These are phyloP conservation scores for Caenorhabditis sp. DNA, from an alignment of 2,888 invertebrate genomes.

Conservation along the genomic window DNA sequence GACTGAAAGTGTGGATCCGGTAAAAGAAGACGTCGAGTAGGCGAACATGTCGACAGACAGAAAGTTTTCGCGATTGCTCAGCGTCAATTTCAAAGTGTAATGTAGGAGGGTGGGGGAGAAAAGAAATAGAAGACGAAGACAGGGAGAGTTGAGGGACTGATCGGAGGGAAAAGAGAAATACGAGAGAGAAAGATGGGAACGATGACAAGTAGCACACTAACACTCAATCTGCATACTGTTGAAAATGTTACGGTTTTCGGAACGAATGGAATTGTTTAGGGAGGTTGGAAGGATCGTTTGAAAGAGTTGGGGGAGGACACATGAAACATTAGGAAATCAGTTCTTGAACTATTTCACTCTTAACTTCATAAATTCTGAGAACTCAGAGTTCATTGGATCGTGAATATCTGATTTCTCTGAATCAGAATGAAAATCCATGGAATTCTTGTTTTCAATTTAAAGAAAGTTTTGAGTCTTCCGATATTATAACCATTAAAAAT, in stretches of 20 bases:
- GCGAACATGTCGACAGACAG: conserved; percentile 35
- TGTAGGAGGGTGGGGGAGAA: conserved; percentile 26
- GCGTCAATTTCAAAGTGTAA: conserved; percentile 48
- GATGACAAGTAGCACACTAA: conserved; percentile 24
- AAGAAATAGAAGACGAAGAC: conserved; percentile 31
- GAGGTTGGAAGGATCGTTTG: not conserved
- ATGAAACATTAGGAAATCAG: no score
- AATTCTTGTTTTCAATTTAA: no score
- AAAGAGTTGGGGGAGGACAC: not conserved
- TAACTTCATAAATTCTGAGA: no score
- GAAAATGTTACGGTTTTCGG: conserved; percentile 25
- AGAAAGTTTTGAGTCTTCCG: no score
- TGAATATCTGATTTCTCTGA: no score
- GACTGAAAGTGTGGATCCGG: conserved; percentile 52
- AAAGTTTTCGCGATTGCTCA: conserved; percentile 37
- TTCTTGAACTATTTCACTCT: no score
- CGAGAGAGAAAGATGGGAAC: conserved; percentile 9
- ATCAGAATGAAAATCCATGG: no score
- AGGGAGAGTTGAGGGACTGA: conserved; percentile 1
- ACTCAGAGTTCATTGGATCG: no score
- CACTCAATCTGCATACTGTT: conserved; percentile 40
- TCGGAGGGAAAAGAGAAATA: conserved; percentile 22
- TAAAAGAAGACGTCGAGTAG: conserved; percentile 60
- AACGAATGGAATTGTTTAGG: conserved; percentile 7
- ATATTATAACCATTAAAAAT: no score